Percentiles rank a stretch among this genome's conserved stretches.
These are phyloP conservation scores for Axinella damicornis DNA, from an alignment of 37 sponge, comb jelly and placozoan species.

Conservation along the genomic window DNA sequence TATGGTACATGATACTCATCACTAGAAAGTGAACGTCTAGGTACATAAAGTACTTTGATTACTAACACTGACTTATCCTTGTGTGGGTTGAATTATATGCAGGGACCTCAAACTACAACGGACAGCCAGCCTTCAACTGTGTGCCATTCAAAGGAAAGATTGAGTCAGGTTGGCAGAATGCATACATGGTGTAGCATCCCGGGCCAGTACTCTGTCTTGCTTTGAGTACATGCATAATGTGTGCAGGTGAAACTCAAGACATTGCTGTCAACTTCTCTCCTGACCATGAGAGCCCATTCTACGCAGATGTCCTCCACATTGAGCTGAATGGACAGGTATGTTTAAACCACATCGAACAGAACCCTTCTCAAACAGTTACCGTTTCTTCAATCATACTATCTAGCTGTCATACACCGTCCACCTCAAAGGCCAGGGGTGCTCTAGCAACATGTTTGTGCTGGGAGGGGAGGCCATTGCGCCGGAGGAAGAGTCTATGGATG, in stretches of 20 bases:
- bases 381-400: background rate
- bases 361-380: no score
- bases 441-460: slow-evolving; percentile 35
- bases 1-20: no score
- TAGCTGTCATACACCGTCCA: slow-evolving; percentile 1
- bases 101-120: slow-evolving; percentile 44
- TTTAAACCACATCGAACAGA: background rate
- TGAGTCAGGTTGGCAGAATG: slow-evolving; percentile 29
- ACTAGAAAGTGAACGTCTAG: no score
- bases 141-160: slow-evolving; percentile 41
- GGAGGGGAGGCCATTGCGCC: background rate
- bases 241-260: slow-evolving; percentile 4
- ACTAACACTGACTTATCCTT: no score
- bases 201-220: background rate
- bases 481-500: slow-evolving; percentile 17
- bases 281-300: slow-evolving; percentile 64
- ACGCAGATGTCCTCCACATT: slow-evolving; percentile 43
- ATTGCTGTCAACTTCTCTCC: slow-evolving; percentile 72
- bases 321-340: slow-evolving; percentile 51
- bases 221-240: no score
- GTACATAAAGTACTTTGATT: no score
- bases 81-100: no score
- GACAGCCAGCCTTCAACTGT: slow-evolving; percentile 53
- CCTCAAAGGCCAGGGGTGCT: slow-evolving; percentile 33
- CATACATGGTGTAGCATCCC: background rate